phyloP scores from a whole-genome alignment of 2,113 vertebrate species.

The Lepidothrix coronata region DNA sequence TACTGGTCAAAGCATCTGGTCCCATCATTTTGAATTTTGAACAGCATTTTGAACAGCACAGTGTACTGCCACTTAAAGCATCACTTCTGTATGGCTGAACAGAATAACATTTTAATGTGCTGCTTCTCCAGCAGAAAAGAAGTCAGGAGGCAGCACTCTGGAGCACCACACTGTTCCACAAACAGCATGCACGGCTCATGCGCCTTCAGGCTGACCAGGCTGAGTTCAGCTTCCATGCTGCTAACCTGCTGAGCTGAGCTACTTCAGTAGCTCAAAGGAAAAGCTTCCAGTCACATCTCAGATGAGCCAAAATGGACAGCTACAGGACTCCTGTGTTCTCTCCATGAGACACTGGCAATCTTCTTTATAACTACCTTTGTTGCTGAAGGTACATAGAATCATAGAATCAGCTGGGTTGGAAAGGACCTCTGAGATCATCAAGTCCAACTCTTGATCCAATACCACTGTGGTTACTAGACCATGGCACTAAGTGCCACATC shows the following conservation, averaged over 20 bases:
- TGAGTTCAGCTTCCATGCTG: neutral
- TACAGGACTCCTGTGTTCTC: neutral
- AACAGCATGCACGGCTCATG: rapidly evolving
- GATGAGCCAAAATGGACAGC: neutral
- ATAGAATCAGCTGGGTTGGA: too few species aligned
- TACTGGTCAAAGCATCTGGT: neutral
- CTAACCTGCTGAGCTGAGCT: neutral
- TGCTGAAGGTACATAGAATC: neutral
- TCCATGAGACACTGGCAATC: neutral
- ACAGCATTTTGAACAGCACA: neutral
- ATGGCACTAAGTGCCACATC: too few species aligned
- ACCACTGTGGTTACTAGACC: too few species aligned
- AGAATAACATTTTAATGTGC: neutral
- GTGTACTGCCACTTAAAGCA: neutral
- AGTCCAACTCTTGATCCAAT: too few species aligned
- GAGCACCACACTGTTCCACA: neutral
- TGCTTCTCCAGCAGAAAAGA: neutral
- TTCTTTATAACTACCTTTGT: neutral
- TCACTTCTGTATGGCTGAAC: neutral
- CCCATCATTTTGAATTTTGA: neutral
- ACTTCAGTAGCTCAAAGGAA: neutral
- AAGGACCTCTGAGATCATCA: too few species aligned
- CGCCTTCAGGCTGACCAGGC: neutral
- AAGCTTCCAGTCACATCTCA: neutral
- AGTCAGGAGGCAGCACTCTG: neutral